These are phyloP conservation scores for Tapirus indicus DNA, from an alignment of 2,797 vertebrate species.

Conservation along the genomic window DNA sequence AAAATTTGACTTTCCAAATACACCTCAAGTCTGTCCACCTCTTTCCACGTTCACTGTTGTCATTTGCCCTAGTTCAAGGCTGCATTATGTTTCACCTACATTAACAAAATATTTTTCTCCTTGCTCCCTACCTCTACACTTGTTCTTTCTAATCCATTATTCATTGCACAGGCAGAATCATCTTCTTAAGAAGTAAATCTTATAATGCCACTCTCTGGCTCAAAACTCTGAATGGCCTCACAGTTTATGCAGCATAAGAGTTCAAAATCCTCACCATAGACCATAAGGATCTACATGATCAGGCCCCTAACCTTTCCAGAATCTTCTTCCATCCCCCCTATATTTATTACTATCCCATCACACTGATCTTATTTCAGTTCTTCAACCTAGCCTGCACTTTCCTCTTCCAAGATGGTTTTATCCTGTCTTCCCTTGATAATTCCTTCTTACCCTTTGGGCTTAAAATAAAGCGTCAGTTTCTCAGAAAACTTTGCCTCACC, in stretches of 20 bases:
- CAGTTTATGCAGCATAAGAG: not conserved
- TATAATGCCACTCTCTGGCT: not conserved
- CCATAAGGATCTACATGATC: not conserved
- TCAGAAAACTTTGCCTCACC: constrained; percentile 3
- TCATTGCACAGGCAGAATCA: not conserved
- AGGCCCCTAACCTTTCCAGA: not conserved
- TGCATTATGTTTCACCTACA: not conserved
- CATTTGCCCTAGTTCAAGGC: not conserved
- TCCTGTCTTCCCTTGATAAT: not conserved
- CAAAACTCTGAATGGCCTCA: not conserved
- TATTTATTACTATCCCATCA: not conserved
- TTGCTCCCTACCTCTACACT: not conserved
- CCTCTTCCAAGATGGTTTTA: not conserved
- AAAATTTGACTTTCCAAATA: not conserved
- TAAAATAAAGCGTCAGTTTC: not conserved
- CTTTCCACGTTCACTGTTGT: not conserved
- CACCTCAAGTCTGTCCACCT: not conserved
- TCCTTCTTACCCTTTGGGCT: not conserved
- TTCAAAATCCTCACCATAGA: not conserved
- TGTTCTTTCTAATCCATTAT: not conserved
- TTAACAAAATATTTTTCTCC: not conserved
- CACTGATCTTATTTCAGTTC: not conserved
- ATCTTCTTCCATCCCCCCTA: not conserved
- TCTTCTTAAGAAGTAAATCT: constrained; percentile 18
- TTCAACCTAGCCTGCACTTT: not conserved